phyloP scores from a whole-genome alignment of 2,113 vertebrate genomes.

The Poeciliopsis retropinna region DNA sequence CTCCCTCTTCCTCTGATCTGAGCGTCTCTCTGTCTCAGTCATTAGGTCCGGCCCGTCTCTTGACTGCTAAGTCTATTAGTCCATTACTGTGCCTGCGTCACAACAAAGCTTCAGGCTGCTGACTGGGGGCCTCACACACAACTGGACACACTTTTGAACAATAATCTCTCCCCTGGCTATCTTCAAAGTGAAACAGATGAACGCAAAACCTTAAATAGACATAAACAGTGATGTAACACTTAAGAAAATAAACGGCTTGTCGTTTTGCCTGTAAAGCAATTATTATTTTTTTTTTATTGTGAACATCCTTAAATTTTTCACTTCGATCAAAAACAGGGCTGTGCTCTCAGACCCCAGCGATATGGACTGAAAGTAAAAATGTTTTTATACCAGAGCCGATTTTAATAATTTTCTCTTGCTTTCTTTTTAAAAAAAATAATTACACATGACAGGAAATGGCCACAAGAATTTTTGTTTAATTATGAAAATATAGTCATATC shows the following conservation, averaged over 20 bases:
- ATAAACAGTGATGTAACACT: neutral
- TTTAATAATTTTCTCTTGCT: no score
- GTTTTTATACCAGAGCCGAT: no score
- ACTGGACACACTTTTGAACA: constrained; percentile 29
- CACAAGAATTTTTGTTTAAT: no score
- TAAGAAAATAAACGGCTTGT: no score
- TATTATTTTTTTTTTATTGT: no score
- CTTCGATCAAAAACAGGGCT: neutral
- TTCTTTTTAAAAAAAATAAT: no score
- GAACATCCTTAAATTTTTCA: neutral
- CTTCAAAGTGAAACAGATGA: constrained; percentile 5
- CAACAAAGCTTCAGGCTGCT: constrained; percentile 47
- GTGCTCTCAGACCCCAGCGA: neutral
- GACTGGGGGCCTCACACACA: constrained; percentile 27
- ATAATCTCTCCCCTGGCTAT: constrained; percentile 24
- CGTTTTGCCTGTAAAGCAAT: no score
- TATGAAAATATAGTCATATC: no score
- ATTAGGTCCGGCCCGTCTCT: constrained; percentile 32
- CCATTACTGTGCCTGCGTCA: constrained; percentile 40
- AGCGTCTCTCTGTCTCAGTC: constrained; percentile 5
- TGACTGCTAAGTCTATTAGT: constrained; percentile 43
- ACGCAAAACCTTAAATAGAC: neutral
- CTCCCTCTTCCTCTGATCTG: constrained; percentile 2
- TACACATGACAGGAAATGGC: no score
- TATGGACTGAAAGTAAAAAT: no score